Conservation (phyloP, 2,113 vertebrate species). For the Pteropus alecto region DNA sequence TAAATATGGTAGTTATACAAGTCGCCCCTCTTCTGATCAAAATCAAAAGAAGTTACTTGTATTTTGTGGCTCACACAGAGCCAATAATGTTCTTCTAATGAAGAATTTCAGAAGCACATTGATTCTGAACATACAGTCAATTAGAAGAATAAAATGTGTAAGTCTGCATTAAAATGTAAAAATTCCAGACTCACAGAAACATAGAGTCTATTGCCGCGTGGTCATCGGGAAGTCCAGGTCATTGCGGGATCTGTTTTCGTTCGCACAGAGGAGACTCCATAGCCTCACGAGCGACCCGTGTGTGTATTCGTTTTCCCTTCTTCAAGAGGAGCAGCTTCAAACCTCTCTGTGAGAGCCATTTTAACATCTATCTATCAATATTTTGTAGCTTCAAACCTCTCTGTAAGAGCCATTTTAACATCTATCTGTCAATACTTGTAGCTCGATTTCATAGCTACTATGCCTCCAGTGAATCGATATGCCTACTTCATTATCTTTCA, state of each 20-base stretch:
- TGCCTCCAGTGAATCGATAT: background rate
- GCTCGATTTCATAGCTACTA: background rate
- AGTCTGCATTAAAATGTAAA: background rate
- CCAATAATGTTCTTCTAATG: background rate
- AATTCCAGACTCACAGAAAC: background rate
- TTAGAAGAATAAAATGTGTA: background rate
- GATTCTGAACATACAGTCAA: background rate
- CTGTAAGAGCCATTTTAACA: background rate
- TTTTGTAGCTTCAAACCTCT: background rate
- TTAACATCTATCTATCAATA: background rate
- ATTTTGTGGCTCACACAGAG: background rate
- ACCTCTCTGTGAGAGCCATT: background rate
- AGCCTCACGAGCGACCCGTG: background rate
- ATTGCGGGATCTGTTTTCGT: background rate
- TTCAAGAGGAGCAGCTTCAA: background rate
- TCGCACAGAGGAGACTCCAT: background rate
- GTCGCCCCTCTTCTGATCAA: background rate
- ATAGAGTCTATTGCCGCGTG: no score
- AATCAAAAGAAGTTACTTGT: background rate
- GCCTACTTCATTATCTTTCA: no score
- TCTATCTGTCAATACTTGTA: background rate
- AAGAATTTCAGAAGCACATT: background rate
- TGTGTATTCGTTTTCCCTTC: background rate
- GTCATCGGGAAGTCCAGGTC: no score
- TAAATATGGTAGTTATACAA: background rate